These are phyloP conservation scores for Leucopsar rothschildi DNA, from an alignment of 2,113 vertebrate species.

Conservation along the genomic window DNA sequence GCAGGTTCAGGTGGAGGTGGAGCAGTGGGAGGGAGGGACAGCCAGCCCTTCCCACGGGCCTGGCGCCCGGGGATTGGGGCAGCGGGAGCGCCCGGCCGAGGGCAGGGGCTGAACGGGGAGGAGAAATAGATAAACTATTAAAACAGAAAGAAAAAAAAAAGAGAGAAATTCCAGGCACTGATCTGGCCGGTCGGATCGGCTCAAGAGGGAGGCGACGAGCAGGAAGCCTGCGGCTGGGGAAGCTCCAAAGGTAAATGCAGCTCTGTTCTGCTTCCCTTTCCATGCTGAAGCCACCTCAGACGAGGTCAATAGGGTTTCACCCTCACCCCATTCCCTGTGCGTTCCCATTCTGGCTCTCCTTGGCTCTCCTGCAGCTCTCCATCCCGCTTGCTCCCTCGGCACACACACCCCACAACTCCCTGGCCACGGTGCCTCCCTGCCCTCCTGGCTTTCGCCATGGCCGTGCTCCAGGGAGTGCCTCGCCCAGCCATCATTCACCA, in stretches of 20 bases:
- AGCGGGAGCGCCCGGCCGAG: background rate
- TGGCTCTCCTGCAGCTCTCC: background rate
- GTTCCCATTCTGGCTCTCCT: background rate
- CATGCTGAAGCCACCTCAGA: rapidly evolving
- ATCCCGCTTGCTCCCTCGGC: background rate
- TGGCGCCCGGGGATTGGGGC: slow-evolving; percentile 13
- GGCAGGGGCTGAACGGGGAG: background rate
- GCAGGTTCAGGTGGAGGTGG: slow-evolving; percentile 46
- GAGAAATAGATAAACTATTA: background rate
- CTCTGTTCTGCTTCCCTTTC: background rate
- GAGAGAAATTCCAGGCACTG: background rate
- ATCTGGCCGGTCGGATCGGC: background rate
- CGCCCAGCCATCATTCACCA: rapidly evolving
- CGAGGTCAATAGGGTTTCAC: background rate
- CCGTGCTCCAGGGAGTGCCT: background rate
- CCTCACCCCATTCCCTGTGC: background rate
- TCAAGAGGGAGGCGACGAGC: background rate
- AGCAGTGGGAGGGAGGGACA: slow-evolving; percentile 6
- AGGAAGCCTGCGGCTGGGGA: background rate
- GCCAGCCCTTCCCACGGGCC: background rate
- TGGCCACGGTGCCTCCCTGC: background rate
- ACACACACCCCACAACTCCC: background rate
- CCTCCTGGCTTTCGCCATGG: background rate
- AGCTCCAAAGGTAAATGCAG: slow-evolving; percentile 5
- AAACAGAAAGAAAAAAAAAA: background rate